Evolutionary conservation across 30 jellyfish, hydroid and myxozoan genomes (phyloP).

Genomic region (Aurelia sp.): DNA sequence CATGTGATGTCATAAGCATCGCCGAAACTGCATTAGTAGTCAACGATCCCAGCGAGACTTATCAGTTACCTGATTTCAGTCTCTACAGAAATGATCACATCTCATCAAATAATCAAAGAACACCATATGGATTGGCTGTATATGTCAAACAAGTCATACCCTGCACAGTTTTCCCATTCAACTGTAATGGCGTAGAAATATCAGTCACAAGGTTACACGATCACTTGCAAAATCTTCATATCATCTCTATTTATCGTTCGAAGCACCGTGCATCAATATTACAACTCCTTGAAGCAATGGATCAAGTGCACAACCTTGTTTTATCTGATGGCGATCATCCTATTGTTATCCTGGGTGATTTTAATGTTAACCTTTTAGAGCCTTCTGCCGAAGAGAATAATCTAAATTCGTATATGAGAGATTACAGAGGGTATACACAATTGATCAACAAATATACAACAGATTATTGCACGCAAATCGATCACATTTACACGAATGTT

Average conservation of each 20-base stretch:
- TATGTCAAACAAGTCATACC: constrained; percentile 6
- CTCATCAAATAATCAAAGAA: neutral
- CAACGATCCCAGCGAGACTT: neutral
- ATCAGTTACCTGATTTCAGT: neutral
- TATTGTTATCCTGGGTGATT: constrained; percentile 28
- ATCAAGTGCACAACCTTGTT: neutral
- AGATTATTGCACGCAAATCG: neutral
- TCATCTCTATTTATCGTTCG: neutral
- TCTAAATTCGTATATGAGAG: neutral
- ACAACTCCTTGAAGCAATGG: constrained; percentile 1
- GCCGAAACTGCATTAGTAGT: constrained; percentile 2
- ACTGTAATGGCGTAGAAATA: neutral
- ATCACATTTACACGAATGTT: constrained; percentile 14
- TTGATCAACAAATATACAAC: constrained; percentile 6
- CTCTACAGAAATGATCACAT: constrained; percentile 24
- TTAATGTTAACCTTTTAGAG: constrained; percentile 11
- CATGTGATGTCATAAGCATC: constrained; percentile 16
- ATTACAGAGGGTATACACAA: neutral
- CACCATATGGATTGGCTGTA: constrained; percentile 10
- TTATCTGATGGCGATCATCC: neutral
- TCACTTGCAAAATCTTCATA: neutral
- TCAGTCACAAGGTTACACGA: neutral
- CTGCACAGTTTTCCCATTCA: neutral
- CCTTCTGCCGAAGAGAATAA: neutral
- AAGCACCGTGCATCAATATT: neutral